Evolutionary conservation across 2,888 invertebrate genomes (phyloP).

Genomic region (Coelinius sp.): DNA sequence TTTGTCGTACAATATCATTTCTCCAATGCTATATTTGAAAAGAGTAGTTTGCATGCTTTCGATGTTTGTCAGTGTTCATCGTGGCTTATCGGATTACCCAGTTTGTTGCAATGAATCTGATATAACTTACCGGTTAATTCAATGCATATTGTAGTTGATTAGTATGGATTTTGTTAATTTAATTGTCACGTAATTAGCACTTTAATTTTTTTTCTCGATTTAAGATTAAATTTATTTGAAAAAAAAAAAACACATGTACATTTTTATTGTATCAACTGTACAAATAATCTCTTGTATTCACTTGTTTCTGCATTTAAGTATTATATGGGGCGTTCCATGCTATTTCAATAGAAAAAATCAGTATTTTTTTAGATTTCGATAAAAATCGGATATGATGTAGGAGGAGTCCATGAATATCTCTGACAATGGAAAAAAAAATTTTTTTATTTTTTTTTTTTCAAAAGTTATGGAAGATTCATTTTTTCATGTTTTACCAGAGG

Average conservation of each 20-base stretch:
- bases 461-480: too few relatives aligned
- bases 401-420: too few relatives aligned
- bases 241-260: background rate
- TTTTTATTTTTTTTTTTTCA: too few relatives aligned
- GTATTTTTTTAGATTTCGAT: too few relatives aligned
- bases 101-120: background rate
- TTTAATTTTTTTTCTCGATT: background rate
- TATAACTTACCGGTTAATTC: background rate
- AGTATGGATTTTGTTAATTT: background rate
- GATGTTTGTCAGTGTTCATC: conserved; percentile 8
- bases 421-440: too few relatives aligned
- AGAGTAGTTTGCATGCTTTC: background rate
- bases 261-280: background rate
- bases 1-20: conserved; percentile 15
- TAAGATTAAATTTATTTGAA: too few relatives aligned
- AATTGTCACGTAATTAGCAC: background rate
- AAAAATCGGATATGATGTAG: too few relatives aligned
- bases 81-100: conserved; percentile 14
- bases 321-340: too few relatives aligned
- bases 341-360: too few relatives aligned
- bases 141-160: conserved; percentile 16
- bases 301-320: conserved; percentile 18
- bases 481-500: too few relatives aligned
- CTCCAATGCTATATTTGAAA: background rate
- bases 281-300: conserved; percentile 10